Conservation (phyloP, 1,140 invertebrate genomes). For the Drosophila erecta region DNA sequence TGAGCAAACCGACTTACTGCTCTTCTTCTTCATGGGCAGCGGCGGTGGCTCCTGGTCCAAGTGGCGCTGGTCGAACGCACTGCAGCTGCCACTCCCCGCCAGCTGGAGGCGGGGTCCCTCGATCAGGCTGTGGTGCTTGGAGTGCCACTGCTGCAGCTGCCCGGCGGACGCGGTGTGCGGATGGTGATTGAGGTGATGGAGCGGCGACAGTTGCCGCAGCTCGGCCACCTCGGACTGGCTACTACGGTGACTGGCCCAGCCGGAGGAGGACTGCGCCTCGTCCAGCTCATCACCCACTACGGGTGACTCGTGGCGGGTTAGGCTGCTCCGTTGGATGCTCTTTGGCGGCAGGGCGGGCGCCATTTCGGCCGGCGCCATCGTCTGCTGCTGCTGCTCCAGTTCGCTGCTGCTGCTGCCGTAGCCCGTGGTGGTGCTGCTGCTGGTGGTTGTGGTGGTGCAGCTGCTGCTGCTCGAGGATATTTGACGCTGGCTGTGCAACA, state of each 20-base stretch:
- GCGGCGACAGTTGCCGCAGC: slow-evolving; percentile 56
- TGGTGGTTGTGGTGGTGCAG: slow-evolving; percentile 16
- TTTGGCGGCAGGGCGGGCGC: slow-evolving; percentile 90
- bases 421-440: slow-evolving; percentile 32
- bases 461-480: slow-evolving; percentile 21
- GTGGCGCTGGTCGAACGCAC: slow-evolving; percentile 71
- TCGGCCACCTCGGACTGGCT: slow-evolving; percentile 62
- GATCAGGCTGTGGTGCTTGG: slow-evolving; percentile 79
- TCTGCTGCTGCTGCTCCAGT: slow-evolving; percentile 37
- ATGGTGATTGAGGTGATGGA: slow-evolving; percentile 35
- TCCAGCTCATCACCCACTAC: slow-evolving; percentile 85
- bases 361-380: slow-evolving; percentile 16
- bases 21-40: slow-evolving; percentile 95
- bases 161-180: slow-evolving; percentile 36
- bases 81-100: slow-evolving; percentile 41
- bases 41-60: slow-evolving; percentile 90
- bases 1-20: slow-evolving; percentile 90
- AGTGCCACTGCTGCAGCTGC: slow-evolving; percentile 67
- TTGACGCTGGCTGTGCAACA: slow-evolving; percentile 33
- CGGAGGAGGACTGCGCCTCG: slow-evolving; percentile 56
- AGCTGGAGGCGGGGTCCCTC: slow-evolving; percentile 50
- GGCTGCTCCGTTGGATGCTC: slow-evolving; percentile 8
- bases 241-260: slow-evolving; percentile 36
- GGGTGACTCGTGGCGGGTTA: slow-evolving; percentile 90
- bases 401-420: slow-evolving; percentile 37